A percentile compares a stretch with the other conserved stretches of the same genome.
Conservation (phyloP, 2,113 vertebrate genomes). For the Gymnobelideus leadbeateri region DNA sequence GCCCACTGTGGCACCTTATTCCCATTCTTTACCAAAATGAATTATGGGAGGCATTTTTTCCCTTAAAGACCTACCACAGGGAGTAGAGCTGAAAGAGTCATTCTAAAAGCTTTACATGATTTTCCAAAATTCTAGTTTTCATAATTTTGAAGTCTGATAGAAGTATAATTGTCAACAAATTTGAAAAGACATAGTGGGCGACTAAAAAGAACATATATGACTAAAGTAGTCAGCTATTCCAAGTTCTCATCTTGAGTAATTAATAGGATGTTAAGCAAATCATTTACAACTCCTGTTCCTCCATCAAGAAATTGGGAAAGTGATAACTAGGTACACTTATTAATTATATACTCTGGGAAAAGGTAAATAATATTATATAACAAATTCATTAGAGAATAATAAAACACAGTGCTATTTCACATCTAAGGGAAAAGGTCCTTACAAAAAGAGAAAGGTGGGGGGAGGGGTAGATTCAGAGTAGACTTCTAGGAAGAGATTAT, state of each 20-base stretch:
- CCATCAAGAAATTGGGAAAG: background rate
- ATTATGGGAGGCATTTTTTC: constrained; percentile 37
- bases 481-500: background rate
- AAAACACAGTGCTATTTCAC: background rate
- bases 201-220: constrained; percentile 45
- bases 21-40: constrained; percentile 52
- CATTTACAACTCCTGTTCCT: background rate
- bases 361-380: background rate
- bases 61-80: constrained; percentile 30
- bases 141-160: constrained; percentile 31
- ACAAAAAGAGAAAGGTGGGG: background rate
- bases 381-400: background rate
- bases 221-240: background rate
- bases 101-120: background rate
- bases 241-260: constrained; percentile 24
- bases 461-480: background rate
- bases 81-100: background rate
- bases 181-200: constrained; percentile 20
- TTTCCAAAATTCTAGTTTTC: constrained; percentile 52
- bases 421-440: background rate
- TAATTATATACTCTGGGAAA: background rate
- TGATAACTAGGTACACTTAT: background rate
- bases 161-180: constrained; percentile 9
- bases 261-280: constrained; percentile 32
- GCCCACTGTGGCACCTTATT: constrained; percentile 57